A percentile compares a stretch with the other conserved stretches of the same genome.
phyloP scores from a whole-genome alignment of 2,888 invertebrate genomes.

The Elmis aenea region DNA sequence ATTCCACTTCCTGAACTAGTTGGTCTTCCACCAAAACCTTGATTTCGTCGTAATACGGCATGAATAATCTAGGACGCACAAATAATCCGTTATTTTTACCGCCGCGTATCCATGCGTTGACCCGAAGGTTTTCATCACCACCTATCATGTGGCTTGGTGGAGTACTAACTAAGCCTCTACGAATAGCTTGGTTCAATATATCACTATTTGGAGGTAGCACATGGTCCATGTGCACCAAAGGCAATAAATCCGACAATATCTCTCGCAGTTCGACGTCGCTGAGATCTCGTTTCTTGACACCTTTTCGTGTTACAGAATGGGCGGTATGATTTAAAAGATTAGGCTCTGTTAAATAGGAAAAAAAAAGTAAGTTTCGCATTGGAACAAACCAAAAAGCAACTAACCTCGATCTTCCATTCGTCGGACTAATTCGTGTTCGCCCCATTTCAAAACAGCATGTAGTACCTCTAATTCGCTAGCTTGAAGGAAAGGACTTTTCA shows the following conservation, averaged over 20 bases:
- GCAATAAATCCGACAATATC: slow-evolving; percentile 76
- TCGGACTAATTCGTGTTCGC: slow-evolving; percentile 75
- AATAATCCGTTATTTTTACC: slow-evolving; percentile 67
- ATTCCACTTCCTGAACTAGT: slow-evolving; percentile 70
- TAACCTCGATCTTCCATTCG: slow-evolving; percentile 77
- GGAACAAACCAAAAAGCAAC: slow-evolving; percentile 2
- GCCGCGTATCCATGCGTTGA: slow-evolving; percentile 77
- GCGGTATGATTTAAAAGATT: slow-evolving; percentile 87
- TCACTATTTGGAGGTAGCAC: slow-evolving; percentile 81
- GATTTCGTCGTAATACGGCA: slow-evolving; percentile 92
- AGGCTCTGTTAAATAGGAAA: slow-evolving; percentile 59
- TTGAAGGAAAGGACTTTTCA: slow-evolving; percentile 74
- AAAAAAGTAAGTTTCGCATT: slow-evolving; percentile 1
- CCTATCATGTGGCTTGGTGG: slow-evolving; percentile 84
- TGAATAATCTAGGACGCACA: slow-evolving; percentile 83
- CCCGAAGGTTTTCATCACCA: slow-evolving; percentile 62
- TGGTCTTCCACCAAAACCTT: slow-evolving; percentile 85
- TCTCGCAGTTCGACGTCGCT: slow-evolving; percentile 83
- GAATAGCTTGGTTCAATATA: slow-evolving; percentile 62
- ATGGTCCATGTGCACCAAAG: slow-evolving; percentile 84
- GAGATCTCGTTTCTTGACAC: slow-evolving; percentile 72
- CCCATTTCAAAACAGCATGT: slow-evolving; percentile 83
- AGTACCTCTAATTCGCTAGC: slow-evolving; percentile 88
- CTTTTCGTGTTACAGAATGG: slow-evolving; percentile 85
- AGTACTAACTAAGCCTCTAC: slow-evolving; percentile 72